Evolutionary conservation across 2,888 invertebrate species (phyloP).

Genomic region (Dexiosoma caninum): DNA sequence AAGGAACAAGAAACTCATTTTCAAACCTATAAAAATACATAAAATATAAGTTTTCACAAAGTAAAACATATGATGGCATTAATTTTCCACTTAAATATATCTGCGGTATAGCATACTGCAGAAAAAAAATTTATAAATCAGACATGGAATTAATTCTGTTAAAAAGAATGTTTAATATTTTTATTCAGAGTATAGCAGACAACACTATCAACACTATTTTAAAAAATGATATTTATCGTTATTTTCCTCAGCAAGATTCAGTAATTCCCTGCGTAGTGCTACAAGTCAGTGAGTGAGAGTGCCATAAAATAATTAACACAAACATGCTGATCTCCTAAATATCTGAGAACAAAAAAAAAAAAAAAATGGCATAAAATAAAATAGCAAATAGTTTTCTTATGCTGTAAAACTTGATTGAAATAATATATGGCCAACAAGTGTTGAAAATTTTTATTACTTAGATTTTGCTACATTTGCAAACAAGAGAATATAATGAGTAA

Average conservation of each 20-base stretch:
- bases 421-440: conserved; percentile 29
- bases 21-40: too few relatives aligned
- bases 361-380: neutral
- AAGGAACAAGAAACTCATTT: too few relatives aligned
- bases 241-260: neutral
- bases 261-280: neutral
- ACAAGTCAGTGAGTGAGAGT: neutral
- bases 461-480: neutral
- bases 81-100: neutral
- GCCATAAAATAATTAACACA: conserved; percentile 19
- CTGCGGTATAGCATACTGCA: neutral
- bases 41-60: too few relatives aligned
- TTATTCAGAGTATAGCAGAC: neutral
- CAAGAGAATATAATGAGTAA: neutral
- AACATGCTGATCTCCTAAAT: conserved; percentile 4
- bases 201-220: neutral
- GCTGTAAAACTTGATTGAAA: neutral
- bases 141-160: neutral
- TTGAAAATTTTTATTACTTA: conserved; percentile 8
- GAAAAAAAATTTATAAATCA: neutral
- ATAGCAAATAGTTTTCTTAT: neutral
- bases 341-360: neutral
- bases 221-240: neutral
- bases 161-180: neutral
- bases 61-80: neutral